Evolutionary conservation across 2,888 invertebrate species (phyloP).

Genomic region (Volucella zonaria): DNA sequence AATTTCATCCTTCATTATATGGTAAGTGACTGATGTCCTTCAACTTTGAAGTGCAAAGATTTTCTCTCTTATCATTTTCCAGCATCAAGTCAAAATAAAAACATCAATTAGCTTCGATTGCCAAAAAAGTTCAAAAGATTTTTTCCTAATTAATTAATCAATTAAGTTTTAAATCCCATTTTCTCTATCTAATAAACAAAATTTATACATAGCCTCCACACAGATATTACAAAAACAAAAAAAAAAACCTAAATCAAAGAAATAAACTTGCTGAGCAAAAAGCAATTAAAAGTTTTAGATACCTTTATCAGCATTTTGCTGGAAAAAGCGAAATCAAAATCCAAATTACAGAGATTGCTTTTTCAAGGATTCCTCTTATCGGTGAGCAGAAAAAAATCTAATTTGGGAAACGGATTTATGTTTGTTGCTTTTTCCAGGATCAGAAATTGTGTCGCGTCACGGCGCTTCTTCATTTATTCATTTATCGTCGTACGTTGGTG

Average conservation of each 20-base stretch:
- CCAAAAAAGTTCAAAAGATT: constrained; percentile 14
- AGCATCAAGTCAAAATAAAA: constrained; percentile 20
- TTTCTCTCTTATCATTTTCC: background rate
- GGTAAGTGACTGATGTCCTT: no score
- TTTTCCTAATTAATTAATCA: constrained; percentile 7
- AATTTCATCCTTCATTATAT: no score
- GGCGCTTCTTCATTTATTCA: background rate
- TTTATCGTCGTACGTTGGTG: background rate
- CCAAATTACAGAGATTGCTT: constrained; percentile 42
- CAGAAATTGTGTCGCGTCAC: background rate
- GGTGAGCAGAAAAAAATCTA: background rate
- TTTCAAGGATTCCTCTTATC: constrained; percentile 29
- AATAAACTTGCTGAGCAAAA: constrained; percentile 28
- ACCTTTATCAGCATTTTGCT: constrained; percentile 25
- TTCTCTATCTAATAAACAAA: constrained; percentile 33
- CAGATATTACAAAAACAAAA: constrained; percentile 17
- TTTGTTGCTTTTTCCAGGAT: constrained; percentile 15
- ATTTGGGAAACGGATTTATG: background rate
- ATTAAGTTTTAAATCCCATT: constrained; percentile 31
- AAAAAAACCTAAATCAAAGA: constrained; percentile 9
- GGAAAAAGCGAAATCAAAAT: constrained; percentile 35
- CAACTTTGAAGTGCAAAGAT: no score
- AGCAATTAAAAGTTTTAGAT: constrained; percentile 64
- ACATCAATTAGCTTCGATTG: constrained; percentile 17
- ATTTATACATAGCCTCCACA: background rate